Evolutionary conservation across 2,797 vertebrate species (phyloP), one percentile per base, ranked within the genome.

Genomic region (Rhynchotus rufescens): DNA sequence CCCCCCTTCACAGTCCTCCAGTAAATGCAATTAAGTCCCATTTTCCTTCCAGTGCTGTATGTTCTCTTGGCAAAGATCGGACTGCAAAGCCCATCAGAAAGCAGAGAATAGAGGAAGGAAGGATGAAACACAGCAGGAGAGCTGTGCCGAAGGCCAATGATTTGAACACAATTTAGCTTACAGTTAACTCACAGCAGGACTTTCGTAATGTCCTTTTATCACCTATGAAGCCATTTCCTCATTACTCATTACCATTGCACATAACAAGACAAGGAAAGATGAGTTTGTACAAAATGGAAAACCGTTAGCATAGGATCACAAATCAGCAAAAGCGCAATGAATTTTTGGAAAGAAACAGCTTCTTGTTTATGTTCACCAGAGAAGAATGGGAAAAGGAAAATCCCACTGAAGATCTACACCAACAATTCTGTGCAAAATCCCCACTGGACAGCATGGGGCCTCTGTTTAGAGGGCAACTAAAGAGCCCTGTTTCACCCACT

Each of bases 161-260:
- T 92, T 89, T 90, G 76, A 94, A 88, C 89, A 93, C 57, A 80
- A 81, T 92, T 89, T 94, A 94, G 81, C 83, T 92, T 89, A 86
- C 85, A 84, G 69, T 89, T 92, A 94, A 90, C 60, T 92, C 90
- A 74, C 81, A 93, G 92, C 71, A 95, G 83, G 86, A 93, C 64
- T 93, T 94, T 86, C 2, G 1, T 62, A 72, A 94, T 45, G 66
- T 90, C 67, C 60, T 36, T 95, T 95, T 96, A 91, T 96, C 90
- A 93, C 66, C 89, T 85, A 44, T 78, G 74, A 95, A 92, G 76
- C 90, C 72, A 81, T 73, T 92, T 95, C 91, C 82, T 84, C 54
- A 73, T 84, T 94, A 74, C 81, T 94, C 88, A 79, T 80, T 80
- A 90, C 73, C 82, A 68, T 34, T 88, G 72, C 36, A 88, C 44